phyloP scores from a whole-genome alignment of 2,888 invertebrate genomes.

The Nephrotoma appendiculata region DNA sequence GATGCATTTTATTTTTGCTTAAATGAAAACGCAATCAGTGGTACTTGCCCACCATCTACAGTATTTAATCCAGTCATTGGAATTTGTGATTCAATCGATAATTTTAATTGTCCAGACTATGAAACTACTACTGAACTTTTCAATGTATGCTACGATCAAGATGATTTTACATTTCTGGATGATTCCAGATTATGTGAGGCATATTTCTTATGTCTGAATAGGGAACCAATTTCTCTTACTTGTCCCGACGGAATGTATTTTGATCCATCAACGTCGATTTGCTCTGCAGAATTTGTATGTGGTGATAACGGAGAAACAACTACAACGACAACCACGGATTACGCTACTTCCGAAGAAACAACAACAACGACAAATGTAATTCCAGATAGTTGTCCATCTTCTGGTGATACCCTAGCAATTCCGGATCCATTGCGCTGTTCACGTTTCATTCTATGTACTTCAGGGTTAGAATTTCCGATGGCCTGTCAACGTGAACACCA shows the following conservation, averaged over 20 bases:
- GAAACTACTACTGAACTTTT: neutral
- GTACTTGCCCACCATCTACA: neutral
- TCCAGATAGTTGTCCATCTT: neutral
- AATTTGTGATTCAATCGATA: neutral
- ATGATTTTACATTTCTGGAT: neutral
- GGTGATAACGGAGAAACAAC: neutral
- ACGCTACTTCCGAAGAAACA: neutral
- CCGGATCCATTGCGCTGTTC: neutral
- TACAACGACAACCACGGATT: neutral
- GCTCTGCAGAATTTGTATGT: neutral
- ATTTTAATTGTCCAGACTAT: neutral
- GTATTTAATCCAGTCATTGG: neutral
- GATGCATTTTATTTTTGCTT: neutral
- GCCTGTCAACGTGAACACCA: neutral
- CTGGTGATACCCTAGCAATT: neutral
- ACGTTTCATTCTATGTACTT: neutral
- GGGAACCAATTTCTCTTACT: neutral
- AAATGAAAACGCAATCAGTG: neutral
- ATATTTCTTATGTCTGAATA: neutral
- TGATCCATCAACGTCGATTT: neutral
- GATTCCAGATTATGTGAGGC: neutral
- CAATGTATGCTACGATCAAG: neutral
- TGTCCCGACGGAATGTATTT: constrained; percentile 1
- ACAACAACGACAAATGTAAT: neutral
- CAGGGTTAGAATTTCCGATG: neutral